Base-by-base conservation (phyloP, 2,888 invertebrate genomes). In the Xanthorhoe spadicearia region DNA sequence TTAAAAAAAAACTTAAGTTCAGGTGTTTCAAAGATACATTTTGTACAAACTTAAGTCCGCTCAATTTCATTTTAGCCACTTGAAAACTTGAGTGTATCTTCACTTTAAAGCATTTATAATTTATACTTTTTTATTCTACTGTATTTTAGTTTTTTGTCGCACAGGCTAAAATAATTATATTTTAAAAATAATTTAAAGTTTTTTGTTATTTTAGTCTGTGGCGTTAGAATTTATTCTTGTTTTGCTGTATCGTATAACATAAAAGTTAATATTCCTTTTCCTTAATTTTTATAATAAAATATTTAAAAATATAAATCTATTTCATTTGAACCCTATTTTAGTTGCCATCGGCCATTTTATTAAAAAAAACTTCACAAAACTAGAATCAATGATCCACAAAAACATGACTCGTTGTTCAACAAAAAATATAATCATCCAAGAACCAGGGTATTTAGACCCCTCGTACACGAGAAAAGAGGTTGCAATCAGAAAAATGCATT, bases 41-140 rank as follows among this genome's bases (percentile, higher is more conserved):
- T 38, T 10, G 10, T 28, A 4, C 2, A 32, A 32, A 7, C 32
- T 32, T 43, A 43, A 43, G 38, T 43, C 13, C 38, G 38, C 57
- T 49, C 28, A 58, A 13, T 46, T 18, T 23, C 17, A 2, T 19
- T 38, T 15, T 52, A 60, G 23, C 52, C 8, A 60, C 46, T 46
- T 60, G 46, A 43, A 49, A 55, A 35, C 19, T 67, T 71, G 74
- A 15, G 5, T 59, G 70, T 72, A 72, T 43, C 69, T 72, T 72
- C 70, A 73, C 71, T 69, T 74, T 17, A 66, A 79, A 79, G 85
- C 86, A 85, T 86, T 86, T 86, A 86, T 79, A 77, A 74, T 48
- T 48, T 77, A 70, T 61, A 52, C 51, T 43, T 46, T 43, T 28
- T 62, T 49, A 23, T 38, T 57, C 10, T 15, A 18, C 58, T 32